Evolutionary conservation across 2,113 vertebrate species (phyloP), one percentile per base, ranked within the genome.

Genomic region (Callocephalon fimbriatum): DNA sequence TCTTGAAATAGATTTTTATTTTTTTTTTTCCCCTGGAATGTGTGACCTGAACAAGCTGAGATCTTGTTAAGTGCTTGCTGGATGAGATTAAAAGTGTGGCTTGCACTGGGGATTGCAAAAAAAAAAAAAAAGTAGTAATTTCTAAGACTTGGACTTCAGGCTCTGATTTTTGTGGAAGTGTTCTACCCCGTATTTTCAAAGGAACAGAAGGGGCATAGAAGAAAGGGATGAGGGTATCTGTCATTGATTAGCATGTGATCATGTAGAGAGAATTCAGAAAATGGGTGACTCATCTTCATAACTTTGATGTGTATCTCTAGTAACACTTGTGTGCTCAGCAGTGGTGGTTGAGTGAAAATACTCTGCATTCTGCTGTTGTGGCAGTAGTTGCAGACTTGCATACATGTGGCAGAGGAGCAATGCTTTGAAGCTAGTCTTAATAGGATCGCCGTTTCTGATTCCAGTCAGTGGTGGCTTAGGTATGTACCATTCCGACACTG

Each of bases 191-290:
- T 23, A 0, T 6, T 1, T 6, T 3, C 37, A 22, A 45, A 84
- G 62, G 35, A 70, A 12, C 9, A 76, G 18, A 76, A 37, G 16
- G 22, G 37, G 6, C 19, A 9, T 1, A 17, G 72, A 58, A 58
- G 27, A 45, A n/a, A 42, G 22, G 3, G 27, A 6, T 71, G 77
- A 45, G 77, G 10, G 9, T 42, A 15, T 67, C 61, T 67, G 51
- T 23, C 32, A 31, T 16, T 42, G 56, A 20, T 32, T 59, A 32
- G 15, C 0, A 0, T 37, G 35, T 58, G 35, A 19, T 65, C 86
- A 68, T 23, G 22, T 12, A 18, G 29, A 56, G 31, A 76, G 25
- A 87, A 58, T 54, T 67, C 38, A 37, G 35, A 31, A 56, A 37
- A 20, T 5, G 38, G 21, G 6, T 61, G 58, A 32, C 62, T 86